Percentiles rank a stretch among this genome's conserved stretches.
Conservation (phyloP, 2,113 vertebrate species). For the Mugil cephalus region DNA sequence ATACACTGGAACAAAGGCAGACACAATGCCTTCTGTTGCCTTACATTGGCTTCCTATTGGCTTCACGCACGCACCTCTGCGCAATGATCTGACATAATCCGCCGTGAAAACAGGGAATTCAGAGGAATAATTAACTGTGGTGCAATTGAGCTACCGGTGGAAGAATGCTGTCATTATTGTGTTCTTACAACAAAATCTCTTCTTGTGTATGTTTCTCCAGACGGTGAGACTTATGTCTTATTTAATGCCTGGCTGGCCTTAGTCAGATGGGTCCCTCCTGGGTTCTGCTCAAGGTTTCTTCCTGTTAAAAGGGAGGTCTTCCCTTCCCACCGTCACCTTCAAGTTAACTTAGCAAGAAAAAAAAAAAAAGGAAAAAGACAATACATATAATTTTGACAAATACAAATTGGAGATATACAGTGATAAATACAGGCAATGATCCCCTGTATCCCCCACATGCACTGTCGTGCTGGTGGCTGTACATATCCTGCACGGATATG, state of each 20-base stretch:
- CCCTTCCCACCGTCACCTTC: too few species aligned
- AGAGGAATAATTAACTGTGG: background rate
- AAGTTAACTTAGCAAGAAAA: too few species aligned
- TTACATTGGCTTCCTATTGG: slow-evolving; percentile 16
- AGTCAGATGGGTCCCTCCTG: too few species aligned
- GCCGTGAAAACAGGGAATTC: slow-evolving; percentile 9
- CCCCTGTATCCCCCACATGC: background rate
- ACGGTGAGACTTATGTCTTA: too few species aligned
- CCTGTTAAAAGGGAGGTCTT: too few species aligned
- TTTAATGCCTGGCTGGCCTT: too few species aligned
- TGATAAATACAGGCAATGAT: too few species aligned
- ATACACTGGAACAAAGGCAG: slow-evolving; percentile 25
- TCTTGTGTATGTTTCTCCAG: too few species aligned
- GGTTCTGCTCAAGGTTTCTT: too few species aligned
- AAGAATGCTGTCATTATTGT: background rate
- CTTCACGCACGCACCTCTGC: background rate
- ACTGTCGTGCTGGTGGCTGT: background rate
- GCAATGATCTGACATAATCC: slow-evolving; percentile 11
- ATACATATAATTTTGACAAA: too few species aligned
- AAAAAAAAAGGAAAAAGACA: too few species aligned
- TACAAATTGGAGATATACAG: too few species aligned
- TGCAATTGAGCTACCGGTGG: slow-evolving; percentile 3
- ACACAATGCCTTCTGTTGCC: slow-evolving; percentile 24
- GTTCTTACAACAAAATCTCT: background rate
- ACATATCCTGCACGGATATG: background rate